phyloP scores from a whole-genome alignment of 2,888 invertebrate species.

The Drosophila basisetae region DNA sequence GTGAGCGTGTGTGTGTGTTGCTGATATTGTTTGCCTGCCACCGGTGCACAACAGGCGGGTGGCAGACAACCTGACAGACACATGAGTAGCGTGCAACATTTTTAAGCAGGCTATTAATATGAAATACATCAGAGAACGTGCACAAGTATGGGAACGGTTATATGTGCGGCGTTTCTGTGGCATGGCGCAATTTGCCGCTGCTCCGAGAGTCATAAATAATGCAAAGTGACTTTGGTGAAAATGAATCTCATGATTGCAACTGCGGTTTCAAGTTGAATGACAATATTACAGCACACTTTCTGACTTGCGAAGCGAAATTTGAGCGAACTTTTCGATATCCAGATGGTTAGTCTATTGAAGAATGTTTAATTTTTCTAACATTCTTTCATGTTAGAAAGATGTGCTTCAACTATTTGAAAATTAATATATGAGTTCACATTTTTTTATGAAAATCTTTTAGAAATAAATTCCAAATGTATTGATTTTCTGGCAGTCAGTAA shows the following conservation, averaged over 20 bases:
- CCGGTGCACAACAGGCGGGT: conserved; percentile 27
- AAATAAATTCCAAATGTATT: not conserved
- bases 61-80: conserved; percentile 44
- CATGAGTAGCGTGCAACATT: conserved; percentile 52
- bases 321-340: not conserved
- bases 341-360: too few relatives aligned
- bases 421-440: not conserved
- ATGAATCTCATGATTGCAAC: conserved; percentile 62
- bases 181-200: conserved; percentile 40
- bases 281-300: conserved; percentile 10
- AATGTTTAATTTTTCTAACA: not conserved
- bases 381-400: too few relatives aligned
- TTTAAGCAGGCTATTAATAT: conserved; percentile 76
- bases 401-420: not conserved
- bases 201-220: conserved; percentile 62
- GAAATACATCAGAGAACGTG: conserved; percentile 55
- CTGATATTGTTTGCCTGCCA: conserved; percentile 49
- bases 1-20: conserved; percentile 44
- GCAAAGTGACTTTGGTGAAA: conserved; percentile 53
- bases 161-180: conserved; percentile 27
- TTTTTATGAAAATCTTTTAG: not conserved
- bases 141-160: conserved; percentile 3
- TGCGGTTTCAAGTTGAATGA: conserved; percentile 37
- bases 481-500: not conserved
- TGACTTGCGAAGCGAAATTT: conserved; percentile 6